Evolutionary conservation across 2,888 invertebrate species (phyloP).

Genomic region (Tetramorium bicarinatum): DNA sequence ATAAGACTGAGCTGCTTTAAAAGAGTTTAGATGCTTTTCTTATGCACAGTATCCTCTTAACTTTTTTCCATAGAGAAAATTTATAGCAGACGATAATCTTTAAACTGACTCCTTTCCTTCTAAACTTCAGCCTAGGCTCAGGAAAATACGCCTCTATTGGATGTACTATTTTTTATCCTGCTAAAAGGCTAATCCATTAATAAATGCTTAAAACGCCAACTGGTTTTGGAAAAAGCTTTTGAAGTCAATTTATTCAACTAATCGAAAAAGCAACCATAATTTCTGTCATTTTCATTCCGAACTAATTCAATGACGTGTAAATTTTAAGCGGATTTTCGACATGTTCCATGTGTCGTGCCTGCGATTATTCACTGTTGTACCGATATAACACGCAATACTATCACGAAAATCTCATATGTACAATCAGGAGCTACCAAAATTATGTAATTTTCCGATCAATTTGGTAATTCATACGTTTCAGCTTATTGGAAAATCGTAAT

Average conservation of each 20-base stretch:
- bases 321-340: slow-evolving; percentile 39
- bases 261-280: slow-evolving; percentile 8
- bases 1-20: slow-evolving; percentile 18
- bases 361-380: slow-evolving; percentile 9
- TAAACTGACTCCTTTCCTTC: neutral
- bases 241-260: slow-evolving; percentile 22
- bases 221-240: neutral
- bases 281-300: neutral
- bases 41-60: slow-evolving; percentile 7
- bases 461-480: slow-evolving; percentile 6
- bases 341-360: neutral
- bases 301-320: neutral
- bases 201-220: neutral
- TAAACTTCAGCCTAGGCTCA: neutral
- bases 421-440: slow-evolving; percentile 7
- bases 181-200: neutral
- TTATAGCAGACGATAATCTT: slow-evolving; percentile 25
- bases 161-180: neutral
- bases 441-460: slow-evolving; percentile 26
- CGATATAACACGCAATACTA: neutral
- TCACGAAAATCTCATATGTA: slow-evolving; percentile 8
- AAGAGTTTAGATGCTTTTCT: slow-evolving; percentile 25
- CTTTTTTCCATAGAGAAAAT: neutral
- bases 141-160: neutral
- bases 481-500: slow-evolving; percentile 18